Evolutionary conservation across 2,797 vertebrate genomes (phyloP).

Genomic region (Nannoperca australis): DNA sequence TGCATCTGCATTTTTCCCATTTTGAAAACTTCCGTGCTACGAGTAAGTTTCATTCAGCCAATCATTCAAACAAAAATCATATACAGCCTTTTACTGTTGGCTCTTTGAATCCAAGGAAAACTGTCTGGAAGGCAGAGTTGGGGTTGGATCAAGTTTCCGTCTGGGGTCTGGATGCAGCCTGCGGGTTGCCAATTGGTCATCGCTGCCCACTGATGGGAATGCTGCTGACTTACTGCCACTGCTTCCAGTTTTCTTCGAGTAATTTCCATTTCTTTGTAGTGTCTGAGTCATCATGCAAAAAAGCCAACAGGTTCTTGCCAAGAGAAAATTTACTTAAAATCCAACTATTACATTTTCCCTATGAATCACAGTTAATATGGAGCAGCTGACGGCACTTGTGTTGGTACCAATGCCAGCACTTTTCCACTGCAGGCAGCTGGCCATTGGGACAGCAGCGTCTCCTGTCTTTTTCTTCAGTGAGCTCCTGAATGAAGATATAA

Average conservation of each 20-base stretch:
- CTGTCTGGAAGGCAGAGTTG: constrained; percentile 22
- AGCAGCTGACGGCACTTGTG: constrained; percentile 63
- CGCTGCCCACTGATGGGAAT: constrained; percentile 25
- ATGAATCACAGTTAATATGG: constrained; percentile 52
- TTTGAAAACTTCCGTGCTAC: background rate
- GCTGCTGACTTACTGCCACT: constrained; percentile 23
- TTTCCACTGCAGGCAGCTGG: constrained; percentile 42
- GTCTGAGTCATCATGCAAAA: constrained; percentile 51
- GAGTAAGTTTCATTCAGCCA: background rate
- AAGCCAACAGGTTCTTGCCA: constrained; percentile 55
- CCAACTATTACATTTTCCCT: constrained; percentile 46
- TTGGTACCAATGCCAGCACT: constrained; percentile 39
- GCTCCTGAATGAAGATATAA: constrained; percentile 7
- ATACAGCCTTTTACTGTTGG: constrained; percentile 1
- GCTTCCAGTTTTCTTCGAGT: constrained; percentile 37
- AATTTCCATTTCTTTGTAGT: constrained; percentile 58
- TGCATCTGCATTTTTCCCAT: background rate
- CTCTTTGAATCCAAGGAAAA: constrained; percentile 10
- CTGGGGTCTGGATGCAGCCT: constrained; percentile 28
- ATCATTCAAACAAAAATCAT: constrained; percentile 2
- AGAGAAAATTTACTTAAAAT: constrained; percentile 56
- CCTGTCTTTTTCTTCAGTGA: constrained; percentile 7
- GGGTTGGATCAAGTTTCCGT: constrained; percentile 16
- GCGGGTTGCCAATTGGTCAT: constrained; percentile 30
- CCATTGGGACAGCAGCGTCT: constrained; percentile 19